These are phyloP conservation scores for Kuschelorhynchus macadamiae DNA, from an alignment of 2,888 invertebrate species.

Conservation along the genomic window DNA sequence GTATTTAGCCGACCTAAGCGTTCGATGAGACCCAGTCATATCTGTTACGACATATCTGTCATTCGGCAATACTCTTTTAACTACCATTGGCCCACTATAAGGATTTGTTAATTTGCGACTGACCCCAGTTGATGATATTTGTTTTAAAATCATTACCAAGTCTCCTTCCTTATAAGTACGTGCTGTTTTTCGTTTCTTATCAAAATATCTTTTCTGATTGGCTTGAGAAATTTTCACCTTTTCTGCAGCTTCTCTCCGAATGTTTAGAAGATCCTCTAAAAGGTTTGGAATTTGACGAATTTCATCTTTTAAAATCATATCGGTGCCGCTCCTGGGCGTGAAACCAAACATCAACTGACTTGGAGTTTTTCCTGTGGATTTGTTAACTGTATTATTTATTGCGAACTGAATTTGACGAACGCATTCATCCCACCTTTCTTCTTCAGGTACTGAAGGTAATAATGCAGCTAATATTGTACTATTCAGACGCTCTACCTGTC, in stretches of 20 bases:
- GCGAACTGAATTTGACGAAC: no score
- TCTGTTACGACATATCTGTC: neutral
- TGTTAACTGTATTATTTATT: no score
- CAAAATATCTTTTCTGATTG: no score
- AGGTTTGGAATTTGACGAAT: constrained; percentile 31
- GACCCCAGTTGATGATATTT: constrained; percentile 15
- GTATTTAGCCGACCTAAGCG: constrained; percentile 16
- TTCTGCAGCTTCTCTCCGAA: no score
- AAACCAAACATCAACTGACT: constrained; percentile 50
- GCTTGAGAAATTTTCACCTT: no score
- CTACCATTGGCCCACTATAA: neutral
- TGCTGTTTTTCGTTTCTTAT: no score
- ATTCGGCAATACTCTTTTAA: no score
- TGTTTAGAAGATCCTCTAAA: no score
- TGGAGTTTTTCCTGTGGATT: constrained; percentile 53
- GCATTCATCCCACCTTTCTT: constrained; percentile 57
- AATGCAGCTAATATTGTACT: constrained; percentile 55
- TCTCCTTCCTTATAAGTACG: constrained; percentile 14
- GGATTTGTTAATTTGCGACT: constrained; percentile 15
- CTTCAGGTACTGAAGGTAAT: constrained; percentile 51
- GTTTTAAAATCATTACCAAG: constrained; percentile 49
- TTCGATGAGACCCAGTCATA: neutral
- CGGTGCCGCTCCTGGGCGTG: constrained; percentile 28
- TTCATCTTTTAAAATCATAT: constrained; percentile 41
- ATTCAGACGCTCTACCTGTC: constrained; percentile 61